These are phyloP conservation scores for Heteromurus nitidus DNA, from an alignment of 2,888 invertebrate species.

Conservation along the genomic window DNA sequence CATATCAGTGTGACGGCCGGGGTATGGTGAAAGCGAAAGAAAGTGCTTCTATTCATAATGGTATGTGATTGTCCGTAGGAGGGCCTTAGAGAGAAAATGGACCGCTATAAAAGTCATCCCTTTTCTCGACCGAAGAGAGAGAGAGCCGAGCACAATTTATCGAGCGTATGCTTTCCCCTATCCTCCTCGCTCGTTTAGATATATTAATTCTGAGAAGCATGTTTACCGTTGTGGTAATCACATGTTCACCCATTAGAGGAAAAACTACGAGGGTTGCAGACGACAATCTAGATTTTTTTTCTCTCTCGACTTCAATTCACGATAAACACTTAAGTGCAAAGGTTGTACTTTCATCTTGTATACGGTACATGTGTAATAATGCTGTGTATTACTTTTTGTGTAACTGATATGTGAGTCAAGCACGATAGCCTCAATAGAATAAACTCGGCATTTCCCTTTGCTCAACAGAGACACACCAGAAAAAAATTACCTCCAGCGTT, in stretches of 20 bases:
- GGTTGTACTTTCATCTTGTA: too few species aligned
- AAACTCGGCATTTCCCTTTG: too few species aligned
- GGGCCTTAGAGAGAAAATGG: slow-evolving; percentile 63
- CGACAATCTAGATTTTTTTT: slow-evolving; percentile 6
- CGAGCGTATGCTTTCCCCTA: slow-evolving; percentile 63
- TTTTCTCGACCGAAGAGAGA: slow-evolving; percentile 61
- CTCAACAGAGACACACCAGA: too few species aligned
- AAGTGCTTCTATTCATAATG: slow-evolving; percentile 32
- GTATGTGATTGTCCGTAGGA: slow-evolving; percentile 9
- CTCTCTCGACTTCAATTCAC: too few species aligned
- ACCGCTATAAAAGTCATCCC: slow-evolving; percentile 67
- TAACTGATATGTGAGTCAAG: too few species aligned
- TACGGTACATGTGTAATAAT: too few species aligned
- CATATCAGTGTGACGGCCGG: slow-evolving; percentile 61
- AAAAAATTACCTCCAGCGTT: slow-evolving; percentile 39
- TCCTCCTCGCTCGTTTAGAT: slow-evolving; percentile 34
- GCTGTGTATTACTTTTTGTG: too few species aligned
- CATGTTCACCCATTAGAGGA: slow-evolving; percentile 44
- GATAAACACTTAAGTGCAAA: too few species aligned
- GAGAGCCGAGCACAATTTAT: slow-evolving; percentile 65
- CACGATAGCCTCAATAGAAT: too few species aligned
- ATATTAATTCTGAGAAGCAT: slow-evolving; percentile 25
- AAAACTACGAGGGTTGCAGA: slow-evolving; percentile 16
- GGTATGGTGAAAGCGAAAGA: slow-evolving; percentile 49
- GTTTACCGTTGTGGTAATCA: slow-evolving; percentile 47